Percentiles rank a stretch among this genome's conserved stretches.
phyloP scores from a whole-genome alignment of 2,888 invertebrate genomes.

The Metellina segmentata region DNA sequence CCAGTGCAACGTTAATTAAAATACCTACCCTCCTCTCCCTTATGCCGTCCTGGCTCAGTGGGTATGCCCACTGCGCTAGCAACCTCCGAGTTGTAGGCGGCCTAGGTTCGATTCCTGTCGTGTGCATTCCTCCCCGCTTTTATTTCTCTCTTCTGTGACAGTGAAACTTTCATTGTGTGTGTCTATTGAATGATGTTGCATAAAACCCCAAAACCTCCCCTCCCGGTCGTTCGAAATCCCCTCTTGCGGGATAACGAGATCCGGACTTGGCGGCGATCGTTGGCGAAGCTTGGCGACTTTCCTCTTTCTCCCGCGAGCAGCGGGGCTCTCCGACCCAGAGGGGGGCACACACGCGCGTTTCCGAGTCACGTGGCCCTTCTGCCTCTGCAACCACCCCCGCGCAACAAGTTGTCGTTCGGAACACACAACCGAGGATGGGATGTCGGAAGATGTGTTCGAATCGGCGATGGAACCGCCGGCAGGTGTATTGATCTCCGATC shows the following conservation, averaged over 20 bases:
- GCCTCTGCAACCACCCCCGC: constrained; percentile 26
- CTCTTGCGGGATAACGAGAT: neutral
- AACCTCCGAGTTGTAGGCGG: no score
- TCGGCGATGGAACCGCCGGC: neutral
- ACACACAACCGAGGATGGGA: neutral
- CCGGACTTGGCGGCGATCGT: constrained; percentile 34
- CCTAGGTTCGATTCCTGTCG: no score
- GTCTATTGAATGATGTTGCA: no score
- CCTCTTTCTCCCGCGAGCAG: neutral
- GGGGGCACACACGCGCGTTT: constrained; percentile 2
- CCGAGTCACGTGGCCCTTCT: constrained; percentile 34
- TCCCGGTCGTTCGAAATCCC: neutral
- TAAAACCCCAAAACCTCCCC: no score
- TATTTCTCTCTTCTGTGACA: no score
- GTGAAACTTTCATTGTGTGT: no score
- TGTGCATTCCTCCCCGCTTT: no score
- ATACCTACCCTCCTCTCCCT: no score
- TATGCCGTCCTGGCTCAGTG: no score
- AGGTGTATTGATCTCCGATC: neutral
- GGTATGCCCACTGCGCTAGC: no score
- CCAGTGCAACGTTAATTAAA: no score
- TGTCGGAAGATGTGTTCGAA: neutral
- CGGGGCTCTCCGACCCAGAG: constrained; percentile 20
- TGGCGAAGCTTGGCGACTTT: constrained; percentile 34
- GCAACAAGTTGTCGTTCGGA: neutral